A percentile compares a stretch with the other conserved stretches of the same genome.
Conservation (phyloP, 2,888 invertebrate genomes). For the Epirrhoe alternata region DNA sequence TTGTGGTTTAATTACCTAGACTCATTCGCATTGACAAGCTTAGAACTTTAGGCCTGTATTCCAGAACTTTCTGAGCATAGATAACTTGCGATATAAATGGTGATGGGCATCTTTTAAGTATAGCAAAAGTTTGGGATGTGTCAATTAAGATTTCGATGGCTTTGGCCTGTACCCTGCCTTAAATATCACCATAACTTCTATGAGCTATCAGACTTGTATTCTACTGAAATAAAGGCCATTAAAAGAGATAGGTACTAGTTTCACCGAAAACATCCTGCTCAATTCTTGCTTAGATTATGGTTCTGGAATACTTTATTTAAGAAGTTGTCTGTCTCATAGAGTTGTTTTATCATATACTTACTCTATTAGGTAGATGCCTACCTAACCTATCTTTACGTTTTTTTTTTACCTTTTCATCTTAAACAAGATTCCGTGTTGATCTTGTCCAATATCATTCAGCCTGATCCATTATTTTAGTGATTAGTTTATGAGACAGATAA, state of each 20-base stretch:
- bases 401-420: not conserved
- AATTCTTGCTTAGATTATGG: not conserved
- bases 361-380: not conserved
- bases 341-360: not conserved
- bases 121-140: not conserved
- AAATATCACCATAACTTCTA: too few relatives aligned
- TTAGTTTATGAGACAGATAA: constrained; percentile 22
- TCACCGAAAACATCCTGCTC: not conserved
- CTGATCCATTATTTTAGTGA: not conserved
- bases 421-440: not conserved
- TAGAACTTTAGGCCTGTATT: constrained; percentile 2
- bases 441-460: not conserved
- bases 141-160: not conserved
- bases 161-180: too few relatives aligned
- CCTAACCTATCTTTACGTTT: too few relatives aligned
- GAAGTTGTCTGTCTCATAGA: constrained; percentile 27
- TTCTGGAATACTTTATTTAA: constrained; percentile 7
- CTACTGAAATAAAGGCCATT: too few relatives aligned
- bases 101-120: not conserved
- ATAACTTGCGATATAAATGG: not conserved
- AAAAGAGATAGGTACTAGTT: too few relatives aligned
- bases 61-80: not conserved
- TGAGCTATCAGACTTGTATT: too few relatives aligned
- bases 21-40: not conserved
- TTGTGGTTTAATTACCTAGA: not conserved